Evolutionary conservation across 37 sponge, comb jelly and placozoan genomes (phyloP), one percentile per base, ranked within the genome.

Genomic region (Beroe ovata): DNA sequence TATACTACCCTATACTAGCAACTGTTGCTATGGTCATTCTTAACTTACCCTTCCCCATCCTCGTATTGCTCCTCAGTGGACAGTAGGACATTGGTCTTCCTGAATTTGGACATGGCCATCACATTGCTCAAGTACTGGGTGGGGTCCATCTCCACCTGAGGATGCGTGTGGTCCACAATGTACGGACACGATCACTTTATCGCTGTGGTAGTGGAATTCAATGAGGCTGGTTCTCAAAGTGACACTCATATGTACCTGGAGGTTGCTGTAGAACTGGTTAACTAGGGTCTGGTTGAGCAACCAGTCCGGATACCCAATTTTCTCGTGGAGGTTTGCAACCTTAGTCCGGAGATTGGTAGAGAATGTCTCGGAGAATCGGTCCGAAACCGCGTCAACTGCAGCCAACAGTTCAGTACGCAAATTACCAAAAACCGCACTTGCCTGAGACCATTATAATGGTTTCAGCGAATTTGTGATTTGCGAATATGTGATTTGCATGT

Each of bases 261-360:
- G n/a, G n/a, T n/a, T n/a, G n/a, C n/a, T 77, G 47, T 77, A 77
- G 54, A 32, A 77, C 54, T 40, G 54, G 38, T 77, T 42, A 36
- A 77, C 84, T 25, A 25, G 42, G 8, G 42, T 77, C 54, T 39
- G 54, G 3, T 77, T 42, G 54, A 77, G 84, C 0, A 77, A 2
- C 84, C 84, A 77, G n/a, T 39, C 42, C 8, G 84, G 84, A 25
- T 77, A 77, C 23, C 84, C 84, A 22, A 77, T 39, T 29, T 77
- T 77, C 54, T 77, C 84, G 8, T 42, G 41, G 26, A 77, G 54
- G 28, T 77, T 20, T 6, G 42, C 21, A n/a, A 42, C 84, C 28
- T 35, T 77, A 23, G 26, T 36, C 11, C 33, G 26, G 38, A 77
- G 84, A 33, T 42, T 23, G 16, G 35, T 40, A 19, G 84, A 2